phyloP scores from a whole-genome alignment of 2,113 vertebrate genomes.

The Sphaerodactylus townsendi region DNA sequence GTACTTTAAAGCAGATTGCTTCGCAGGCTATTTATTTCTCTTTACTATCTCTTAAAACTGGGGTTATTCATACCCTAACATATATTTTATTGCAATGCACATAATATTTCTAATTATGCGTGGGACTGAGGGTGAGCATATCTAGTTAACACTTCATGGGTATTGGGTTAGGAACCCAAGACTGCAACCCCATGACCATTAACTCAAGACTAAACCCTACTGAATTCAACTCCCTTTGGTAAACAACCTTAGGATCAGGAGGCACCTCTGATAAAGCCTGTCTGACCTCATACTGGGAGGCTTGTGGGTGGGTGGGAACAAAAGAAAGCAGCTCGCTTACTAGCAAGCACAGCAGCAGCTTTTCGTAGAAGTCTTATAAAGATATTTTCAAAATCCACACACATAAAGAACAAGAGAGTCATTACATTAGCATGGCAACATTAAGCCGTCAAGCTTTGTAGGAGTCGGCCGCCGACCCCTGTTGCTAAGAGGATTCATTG shows the following conservation, averaged over 20 bases:
- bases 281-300: not conserved
- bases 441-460: not conserved
- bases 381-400: not conserved
- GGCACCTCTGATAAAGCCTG: not conserved
- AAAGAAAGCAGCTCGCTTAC: not conserved
- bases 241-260: not conserved
- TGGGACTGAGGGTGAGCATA: not conserved
- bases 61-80: not conserved
- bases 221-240: not conserved
- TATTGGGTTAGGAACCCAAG: not conserved
- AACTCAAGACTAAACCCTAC: not conserved
- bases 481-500: constrained; percentile 8
- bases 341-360: constrained; percentile 14
- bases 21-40: constrained; percentile 17
- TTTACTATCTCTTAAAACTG: not conserved
- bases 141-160: not conserved
- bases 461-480: not conserved
- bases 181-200: not conserved
- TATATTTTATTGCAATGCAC: constrained; percentile 6
- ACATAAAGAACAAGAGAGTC: constrained; percentile 5
- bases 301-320: not conserved
- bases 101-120: constrained; percentile 8
- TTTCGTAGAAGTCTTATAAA: not conserved
- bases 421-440: constrained; percentile 8
- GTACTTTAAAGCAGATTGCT: not conserved